Conservation (phyloP, 2,113 vertebrate genomes). For the Charadrius vociferus region DNA sequence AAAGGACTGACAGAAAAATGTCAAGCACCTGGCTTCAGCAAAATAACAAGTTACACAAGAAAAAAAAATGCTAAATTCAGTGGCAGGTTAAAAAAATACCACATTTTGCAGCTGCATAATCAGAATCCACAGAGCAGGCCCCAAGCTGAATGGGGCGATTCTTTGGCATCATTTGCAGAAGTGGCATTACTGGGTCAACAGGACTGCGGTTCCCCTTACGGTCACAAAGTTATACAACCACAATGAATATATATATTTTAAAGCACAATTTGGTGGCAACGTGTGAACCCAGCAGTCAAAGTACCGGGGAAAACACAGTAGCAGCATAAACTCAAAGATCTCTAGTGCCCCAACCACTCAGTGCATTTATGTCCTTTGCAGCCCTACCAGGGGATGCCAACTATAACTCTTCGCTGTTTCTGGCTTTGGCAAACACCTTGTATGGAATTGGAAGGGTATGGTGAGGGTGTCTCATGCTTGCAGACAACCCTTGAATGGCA, state of each 20-base stretch:
- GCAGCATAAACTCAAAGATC: neutral
- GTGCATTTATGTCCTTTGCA: neutral
- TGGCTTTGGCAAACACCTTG: neutral
- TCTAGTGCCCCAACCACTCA: neutral
- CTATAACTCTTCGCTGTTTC: neutral
- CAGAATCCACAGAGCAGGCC: neutral
- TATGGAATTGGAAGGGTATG: neutral
- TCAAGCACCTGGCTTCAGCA: neutral
- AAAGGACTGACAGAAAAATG: neutral
- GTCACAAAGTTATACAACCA: neutral
- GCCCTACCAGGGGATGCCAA: neutral
- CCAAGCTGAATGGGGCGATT: neutral
- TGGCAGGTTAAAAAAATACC: neutral
- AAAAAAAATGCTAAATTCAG: neutral
- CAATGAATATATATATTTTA: neutral
- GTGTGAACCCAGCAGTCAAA: neutral
- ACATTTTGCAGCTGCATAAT: neutral
- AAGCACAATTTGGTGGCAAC: neutral
- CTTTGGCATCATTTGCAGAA: neutral
- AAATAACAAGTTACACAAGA: neutral
- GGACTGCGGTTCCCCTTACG: neutral
- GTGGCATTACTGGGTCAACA: neutral
- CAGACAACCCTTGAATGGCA: neutral
- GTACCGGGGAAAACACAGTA: neutral
- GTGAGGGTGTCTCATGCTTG: neutral